Conservation (phyloP, 1,140 invertebrate species). For the Sinella curviseta region DNA sequence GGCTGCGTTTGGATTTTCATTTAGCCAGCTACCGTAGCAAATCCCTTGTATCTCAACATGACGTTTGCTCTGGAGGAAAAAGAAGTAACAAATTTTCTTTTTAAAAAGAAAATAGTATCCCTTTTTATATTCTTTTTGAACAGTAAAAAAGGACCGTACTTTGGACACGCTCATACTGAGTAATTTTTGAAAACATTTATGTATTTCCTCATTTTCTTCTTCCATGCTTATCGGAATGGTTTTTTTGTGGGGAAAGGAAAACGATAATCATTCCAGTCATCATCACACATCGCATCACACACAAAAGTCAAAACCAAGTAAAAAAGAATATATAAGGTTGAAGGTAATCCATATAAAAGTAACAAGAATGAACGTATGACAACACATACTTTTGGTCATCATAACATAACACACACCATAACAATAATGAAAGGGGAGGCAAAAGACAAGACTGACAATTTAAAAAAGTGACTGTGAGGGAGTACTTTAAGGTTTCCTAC, state of each 20-base stretch:
- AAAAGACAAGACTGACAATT: not conserved
- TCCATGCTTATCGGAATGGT: not conserved
- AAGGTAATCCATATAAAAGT: not conserved
- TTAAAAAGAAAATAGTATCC: not conserved
- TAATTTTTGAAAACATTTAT: not conserved
- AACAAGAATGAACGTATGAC: not conserved
- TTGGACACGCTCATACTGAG: slow-evolving; percentile 16
- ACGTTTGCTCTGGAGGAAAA: not conserved
- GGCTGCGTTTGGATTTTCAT: too few species aligned
- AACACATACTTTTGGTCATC: not conserved
- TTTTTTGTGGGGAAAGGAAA: not conserved
- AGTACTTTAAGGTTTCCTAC: slow-evolving; percentile 16
- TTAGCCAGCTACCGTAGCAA: slow-evolving; percentile 14
- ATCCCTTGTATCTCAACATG: slow-evolving; percentile 13
- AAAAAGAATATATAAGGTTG: not conserved
- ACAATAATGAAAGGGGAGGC: not conserved
- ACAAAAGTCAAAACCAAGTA: not conserved
- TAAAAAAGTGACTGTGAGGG: slow-evolving; percentile 17
- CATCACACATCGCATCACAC: not conserved
- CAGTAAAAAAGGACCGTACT: slow-evolving; percentile 1
- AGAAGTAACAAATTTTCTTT: slow-evolving; percentile 7
- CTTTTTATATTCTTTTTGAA: not conserved
- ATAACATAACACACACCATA: not conserved
- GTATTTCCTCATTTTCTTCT: not conserved
- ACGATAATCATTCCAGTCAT: slow-evolving; percentile 21